phyloP scores from a whole-genome alignment of 2,888 invertebrate species.

The Pedicia rivosa region DNA sequence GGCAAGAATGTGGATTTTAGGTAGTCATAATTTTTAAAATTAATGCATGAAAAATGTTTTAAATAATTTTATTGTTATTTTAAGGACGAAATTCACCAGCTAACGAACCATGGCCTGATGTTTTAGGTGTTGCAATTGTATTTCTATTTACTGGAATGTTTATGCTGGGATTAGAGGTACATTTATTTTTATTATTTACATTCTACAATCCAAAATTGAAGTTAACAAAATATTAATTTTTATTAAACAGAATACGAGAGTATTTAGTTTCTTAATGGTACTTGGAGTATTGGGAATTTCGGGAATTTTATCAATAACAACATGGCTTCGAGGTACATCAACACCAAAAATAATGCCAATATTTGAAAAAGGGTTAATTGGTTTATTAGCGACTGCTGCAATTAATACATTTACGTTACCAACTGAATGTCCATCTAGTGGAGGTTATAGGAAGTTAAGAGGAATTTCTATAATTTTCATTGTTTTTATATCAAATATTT shows the following conservation, averaged over 20 bases:
- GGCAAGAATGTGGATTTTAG: slow-evolving; percentile 36
- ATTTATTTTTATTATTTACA: neutral
- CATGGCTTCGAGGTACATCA: slow-evolving; percentile 23
- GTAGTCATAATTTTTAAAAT: slow-evolving; percentile 15
- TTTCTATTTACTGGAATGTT: slow-evolving; percentile 37
- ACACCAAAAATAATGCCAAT: neutral
- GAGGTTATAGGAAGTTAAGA: slow-evolving; percentile 19
- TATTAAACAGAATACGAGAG: slow-evolving; percentile 24
- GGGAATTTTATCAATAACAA: slow-evolving; percentile 25
- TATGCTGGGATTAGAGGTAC: slow-evolving; percentile 41
- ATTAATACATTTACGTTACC: slow-evolving; percentile 26
- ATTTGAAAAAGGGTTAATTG: neutral
- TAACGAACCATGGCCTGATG: slow-evolving; percentile 40
- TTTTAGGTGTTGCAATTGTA: slow-evolving; percentile 37
- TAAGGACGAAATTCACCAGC: slow-evolving; percentile 29
- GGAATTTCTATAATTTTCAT: slow-evolving; percentile 18
- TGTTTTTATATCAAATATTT: slow-evolving; percentile 20
- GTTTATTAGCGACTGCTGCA: slow-evolving; percentile 24
- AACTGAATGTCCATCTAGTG: slow-evolving; percentile 20
- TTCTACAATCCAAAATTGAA: neutral
- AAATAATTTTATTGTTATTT: slow-evolving; percentile 6
- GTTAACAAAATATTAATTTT: neutral
- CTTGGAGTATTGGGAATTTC: slow-evolving; percentile 27
- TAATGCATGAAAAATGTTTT: neutral
- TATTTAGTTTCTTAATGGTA: slow-evolving; percentile 28